These are phyloP conservation scores for Bombus impatiens DNA, from an alignment of 1,140 invertebrate species.

Conservation along the genomic window DNA sequence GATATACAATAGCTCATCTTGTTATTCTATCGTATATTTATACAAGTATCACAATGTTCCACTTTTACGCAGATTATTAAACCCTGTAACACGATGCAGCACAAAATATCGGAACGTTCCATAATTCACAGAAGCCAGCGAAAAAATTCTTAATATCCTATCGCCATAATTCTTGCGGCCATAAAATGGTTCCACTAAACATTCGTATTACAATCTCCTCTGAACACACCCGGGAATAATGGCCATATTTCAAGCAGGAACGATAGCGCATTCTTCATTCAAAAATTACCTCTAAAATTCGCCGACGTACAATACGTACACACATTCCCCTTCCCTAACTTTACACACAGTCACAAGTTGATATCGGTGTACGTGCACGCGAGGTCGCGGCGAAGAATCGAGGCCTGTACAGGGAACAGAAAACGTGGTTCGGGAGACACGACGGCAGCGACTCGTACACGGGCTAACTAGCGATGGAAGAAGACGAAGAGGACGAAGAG, in stretches of 20 bases:
- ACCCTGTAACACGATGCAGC: not conserved
- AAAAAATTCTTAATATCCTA: not conserved
- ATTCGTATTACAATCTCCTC: slow-evolving; percentile 20
- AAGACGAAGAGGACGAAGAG: slow-evolving; percentile 2
- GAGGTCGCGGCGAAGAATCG: slow-evolving; percentile 24
- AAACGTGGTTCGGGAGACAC: slow-evolving; percentile 61
- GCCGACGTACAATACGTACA: slow-evolving; percentile 11
- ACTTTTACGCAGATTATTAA: not conserved
- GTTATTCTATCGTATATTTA: too few species aligned
- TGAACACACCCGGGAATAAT: slow-evolving; percentile 6
- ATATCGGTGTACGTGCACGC: slow-evolving; percentile 6
- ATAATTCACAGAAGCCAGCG: not conserved
- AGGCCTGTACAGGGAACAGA: slow-evolving; percentile 38
- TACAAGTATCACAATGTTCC: too few species aligned
- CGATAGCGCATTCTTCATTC: slow-evolving; percentile 20
- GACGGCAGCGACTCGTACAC: slow-evolving; percentile 43
- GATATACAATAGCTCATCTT: too few species aligned
- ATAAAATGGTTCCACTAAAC: slow-evolving; percentile 16
- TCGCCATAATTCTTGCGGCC: not conserved
- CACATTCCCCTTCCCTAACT: not conserved
- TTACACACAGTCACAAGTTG: not conserved
- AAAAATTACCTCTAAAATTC: slow-evolving; percentile 38
- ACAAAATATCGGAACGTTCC: too few species aligned
- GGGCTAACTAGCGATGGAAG: slow-evolving; percentile 51
- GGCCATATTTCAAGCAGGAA: not conserved